These are phyloP conservation scores for Serranus cabrilla DNA, from an alignment of 2,797 vertebrate species.

Conservation along the genomic window DNA sequence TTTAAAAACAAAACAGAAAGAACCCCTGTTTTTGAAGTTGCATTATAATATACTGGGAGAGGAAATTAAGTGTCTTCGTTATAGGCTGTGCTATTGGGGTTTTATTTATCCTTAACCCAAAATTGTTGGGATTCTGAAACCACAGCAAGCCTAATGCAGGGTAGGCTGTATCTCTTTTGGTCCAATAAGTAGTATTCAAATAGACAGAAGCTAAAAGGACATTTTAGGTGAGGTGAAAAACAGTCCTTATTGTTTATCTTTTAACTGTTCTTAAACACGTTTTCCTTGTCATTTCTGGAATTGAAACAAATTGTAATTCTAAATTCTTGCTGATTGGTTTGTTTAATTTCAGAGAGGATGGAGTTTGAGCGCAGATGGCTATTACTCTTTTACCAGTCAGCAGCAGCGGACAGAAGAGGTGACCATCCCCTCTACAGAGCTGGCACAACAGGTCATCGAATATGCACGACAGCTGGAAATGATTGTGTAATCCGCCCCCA, in stretches of 20 bases:
- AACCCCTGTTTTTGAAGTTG: not conserved
- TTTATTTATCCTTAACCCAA: too few species aligned
- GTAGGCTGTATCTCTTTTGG: not conserved
- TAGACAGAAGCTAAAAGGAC: not conserved
- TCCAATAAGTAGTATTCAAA: not conserved
- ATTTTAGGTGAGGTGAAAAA: not conserved
- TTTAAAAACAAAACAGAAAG: not conserved
- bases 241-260: not conserved
- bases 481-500: slow-evolving; percentile 90
- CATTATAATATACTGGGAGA: not conserved
- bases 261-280: not conserved
- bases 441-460: slow-evolving; percentile 96
- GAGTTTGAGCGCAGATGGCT: slow-evolving; percentile 89
- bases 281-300: not conserved
- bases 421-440: slow-evolving; percentile 93
- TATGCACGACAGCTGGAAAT: slow-evolving; percentile 97
- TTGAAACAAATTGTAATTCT: not conserved
- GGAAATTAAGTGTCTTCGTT: not conserved
- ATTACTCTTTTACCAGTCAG: slow-evolving; percentile 92
- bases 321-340: slow-evolving; percentile 7
- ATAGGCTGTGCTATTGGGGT: not conserved
- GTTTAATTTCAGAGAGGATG: slow-evolving; percentile 89
- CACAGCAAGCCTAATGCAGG: not conserved
- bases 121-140: not conserved
- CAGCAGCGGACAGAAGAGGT: slow-evolving; percentile 94